A percentile compares a stretch with the other conserved stretches of the same genome.
phyloP scores from a whole-genome alignment of 2,797 vertebrate genomes.

The Glyptemys insculpta region DNA sequence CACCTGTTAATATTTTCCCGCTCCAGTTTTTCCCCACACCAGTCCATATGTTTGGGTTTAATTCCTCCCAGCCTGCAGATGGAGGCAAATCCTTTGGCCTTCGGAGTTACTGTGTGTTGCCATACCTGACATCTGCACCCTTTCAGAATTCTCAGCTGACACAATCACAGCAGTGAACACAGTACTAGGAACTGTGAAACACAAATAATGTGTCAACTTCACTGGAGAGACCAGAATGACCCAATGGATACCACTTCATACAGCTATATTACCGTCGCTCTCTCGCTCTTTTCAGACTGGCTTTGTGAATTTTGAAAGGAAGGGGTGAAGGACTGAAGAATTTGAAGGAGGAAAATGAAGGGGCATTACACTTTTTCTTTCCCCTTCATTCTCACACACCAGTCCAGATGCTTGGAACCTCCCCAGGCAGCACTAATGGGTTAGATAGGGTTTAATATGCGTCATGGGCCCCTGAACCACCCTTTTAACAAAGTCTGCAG shows the following conservation, averaged over 20 bases:
- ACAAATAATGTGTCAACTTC: not conserved
- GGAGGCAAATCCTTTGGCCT: not conserved
- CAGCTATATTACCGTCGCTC: not conserved
- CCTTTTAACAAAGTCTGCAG: not conserved
- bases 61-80: not conserved
- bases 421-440: not conserved
- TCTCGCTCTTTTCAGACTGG: not conserved
- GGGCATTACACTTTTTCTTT: not conserved
- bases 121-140: not conserved
- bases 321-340: not conserved
- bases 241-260: not conserved
- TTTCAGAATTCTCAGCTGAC: rapidly evolving
- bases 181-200: not conserved
- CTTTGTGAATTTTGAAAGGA: not conserved
- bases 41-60: not conserved
- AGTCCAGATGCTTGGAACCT: not conserved
- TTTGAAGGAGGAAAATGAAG: not conserved
- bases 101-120: not conserved
- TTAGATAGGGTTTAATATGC: not conserved
- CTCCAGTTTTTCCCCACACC: too few relatives aligned
- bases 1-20: not conserved
- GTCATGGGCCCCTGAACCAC: not conserved
- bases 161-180: rapidly evolving
- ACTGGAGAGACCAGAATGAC: not conserved
- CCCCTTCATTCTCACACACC: not conserved